phyloP scores from a whole-genome alignment of 2,797 vertebrate species.

The Artibeus lituratus region DNA sequence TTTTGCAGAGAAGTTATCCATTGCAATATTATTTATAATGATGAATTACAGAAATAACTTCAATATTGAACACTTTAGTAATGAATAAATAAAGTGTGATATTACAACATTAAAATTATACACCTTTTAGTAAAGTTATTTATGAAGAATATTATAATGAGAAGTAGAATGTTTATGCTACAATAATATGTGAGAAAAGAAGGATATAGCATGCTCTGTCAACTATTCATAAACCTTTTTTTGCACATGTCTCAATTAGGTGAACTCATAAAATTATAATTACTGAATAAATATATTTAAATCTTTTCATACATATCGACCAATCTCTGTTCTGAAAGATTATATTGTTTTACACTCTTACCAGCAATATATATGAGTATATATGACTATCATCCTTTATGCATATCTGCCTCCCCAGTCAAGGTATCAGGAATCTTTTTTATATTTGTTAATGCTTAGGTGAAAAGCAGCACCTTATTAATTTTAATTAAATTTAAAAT shows the following conservation, averaged over 20 bases:
- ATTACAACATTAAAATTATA: neutral
- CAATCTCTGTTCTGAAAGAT: neutral
- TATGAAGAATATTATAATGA: neutral
- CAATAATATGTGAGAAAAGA: neutral
- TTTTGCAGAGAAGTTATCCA: neutral
- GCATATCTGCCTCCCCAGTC: neutral
- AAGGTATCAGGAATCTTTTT: neutral
- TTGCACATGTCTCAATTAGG: neutral
- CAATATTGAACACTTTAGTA: neutral
- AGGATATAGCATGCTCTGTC: neutral
- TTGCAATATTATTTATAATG: neutral
- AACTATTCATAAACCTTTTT: neutral
- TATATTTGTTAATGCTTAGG: neutral
- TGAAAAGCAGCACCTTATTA: neutral
- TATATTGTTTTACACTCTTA: neutral
- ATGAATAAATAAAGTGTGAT: neutral
- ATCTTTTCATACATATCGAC: neutral
- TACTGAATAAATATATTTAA: neutral
- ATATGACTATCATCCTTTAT: neutral
- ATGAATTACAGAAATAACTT: neutral
- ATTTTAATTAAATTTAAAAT: neutral
- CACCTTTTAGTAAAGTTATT: neutral
- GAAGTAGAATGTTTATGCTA: neutral
- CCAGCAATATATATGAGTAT: too few relatives aligned
- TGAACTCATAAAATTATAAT: neutral